A percentile compares a stretch with the other conserved stretches of the same genome.
phyloP scores from a whole-genome alignment of 2,113 vertebrate species.

The Zosterops pallidus region DNA sequence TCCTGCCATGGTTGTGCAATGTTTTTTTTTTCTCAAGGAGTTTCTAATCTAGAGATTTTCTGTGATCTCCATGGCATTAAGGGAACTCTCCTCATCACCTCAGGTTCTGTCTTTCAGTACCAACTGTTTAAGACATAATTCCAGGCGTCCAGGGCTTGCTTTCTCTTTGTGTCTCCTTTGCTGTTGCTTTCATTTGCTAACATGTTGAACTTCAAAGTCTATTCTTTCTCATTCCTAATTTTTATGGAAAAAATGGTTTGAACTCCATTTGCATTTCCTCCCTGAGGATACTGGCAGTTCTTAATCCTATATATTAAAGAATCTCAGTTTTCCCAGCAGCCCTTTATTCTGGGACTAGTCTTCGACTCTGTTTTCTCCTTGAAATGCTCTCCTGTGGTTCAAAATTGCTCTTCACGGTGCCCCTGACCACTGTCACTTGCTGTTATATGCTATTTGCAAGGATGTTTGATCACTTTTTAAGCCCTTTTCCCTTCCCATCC shows the following conservation, averaged over 20 bases:
- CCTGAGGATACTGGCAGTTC: conserved; percentile 63
- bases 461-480: neutral
- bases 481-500: neutral
- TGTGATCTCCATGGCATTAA: conserved; percentile 46
- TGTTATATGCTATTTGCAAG: neutral
- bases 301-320: conserved; percentile 67
- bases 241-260: conserved; percentile 67
- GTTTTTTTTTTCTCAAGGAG: conserved; percentile 31
- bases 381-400: conserved; percentile 32
- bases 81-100: conserved; percentile 58
- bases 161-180: conserved; percentile 63
- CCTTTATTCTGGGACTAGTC: conserved; percentile 24
- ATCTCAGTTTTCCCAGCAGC: conserved; percentile 54
- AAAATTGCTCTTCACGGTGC: conserved; percentile 45
- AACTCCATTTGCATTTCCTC: conserved; percentile 60
- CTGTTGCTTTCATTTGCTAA: conserved; percentile 63
- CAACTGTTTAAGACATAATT: conserved; percentile 56
- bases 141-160: conserved; percentile 57
- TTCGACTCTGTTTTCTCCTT: conserved; percentile 47
- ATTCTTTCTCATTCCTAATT: conserved; percentile 64
- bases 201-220: conserved; percentile 66
- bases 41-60: conserved; percentile 67
- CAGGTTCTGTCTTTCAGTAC: conserved; percentile 60
- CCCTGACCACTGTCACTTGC: conserved; percentile 20
- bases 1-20: conserved; percentile 40